Base-by-base conservation (phyloP, 2,113 vertebrate species). In the Colius striatus region DNA sequence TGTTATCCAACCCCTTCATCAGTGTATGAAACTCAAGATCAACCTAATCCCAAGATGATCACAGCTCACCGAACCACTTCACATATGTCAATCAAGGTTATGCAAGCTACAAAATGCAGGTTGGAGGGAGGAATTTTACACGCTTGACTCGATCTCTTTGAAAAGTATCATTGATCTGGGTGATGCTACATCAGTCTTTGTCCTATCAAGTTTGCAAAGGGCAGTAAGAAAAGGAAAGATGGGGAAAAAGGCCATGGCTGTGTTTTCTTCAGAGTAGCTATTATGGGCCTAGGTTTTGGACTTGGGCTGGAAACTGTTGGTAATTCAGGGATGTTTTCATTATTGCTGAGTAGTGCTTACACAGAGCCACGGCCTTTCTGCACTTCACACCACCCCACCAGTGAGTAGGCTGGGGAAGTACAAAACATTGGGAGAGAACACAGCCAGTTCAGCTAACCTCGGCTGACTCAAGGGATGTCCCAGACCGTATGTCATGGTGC, bases 61-160 rank as follows among this genome's bases (percentile, higher is more conserved):
- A 92, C 78, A 91, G 85, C 81, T 89, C 75, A 70, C 73, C 27
- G 20, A 96, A 76, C 71, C 51, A 71, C 87, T 95, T 93, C 93
- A 92, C 58, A 12, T 90, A 55, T 62, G 65, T 75, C 94, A 95
- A 4, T 94, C 92, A 96, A 63, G 38, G 74, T 94, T 93, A 92
- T 85, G 75, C 32, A 89, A 65, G 48, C 58, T 88, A 83, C 6
- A 13, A 82, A 94, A 34, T 63, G 25, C 70, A 87, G 55, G 70
- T 34, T 95, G 89, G 70, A 6, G 1, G 75, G 50, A 85, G 58
- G 45, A 95, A 89, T 95, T 92, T 93, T 76, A 57, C 58, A 74
- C 2, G 10, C 57, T 87, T 1, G 1, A 86, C 57, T 91, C 68
- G 77, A 27, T 83, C 54, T 67, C 53, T 91, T 93, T 92, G 61